A percentile compares a stretch with the other conserved stretches of the same genome.
These are phyloP conservation scores for Tyrophagus putrescentiae DNA, from an alignment of 1,140 invertebrate species.

Conservation along the genomic window DNA sequence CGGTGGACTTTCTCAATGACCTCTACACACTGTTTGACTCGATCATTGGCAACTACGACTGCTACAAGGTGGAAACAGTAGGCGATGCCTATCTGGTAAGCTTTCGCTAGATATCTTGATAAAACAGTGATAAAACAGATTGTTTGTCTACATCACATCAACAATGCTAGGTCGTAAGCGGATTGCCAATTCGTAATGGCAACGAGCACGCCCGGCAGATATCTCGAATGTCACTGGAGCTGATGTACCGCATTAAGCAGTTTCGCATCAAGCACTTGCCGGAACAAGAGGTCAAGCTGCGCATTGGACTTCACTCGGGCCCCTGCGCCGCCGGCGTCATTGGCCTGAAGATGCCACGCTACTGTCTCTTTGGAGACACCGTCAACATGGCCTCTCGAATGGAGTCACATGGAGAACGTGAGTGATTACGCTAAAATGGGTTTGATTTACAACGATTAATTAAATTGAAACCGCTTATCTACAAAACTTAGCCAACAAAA, in stretches of 20 bases:
- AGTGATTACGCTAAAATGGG: background rate
- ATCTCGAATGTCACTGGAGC: slow-evolving; percentile 64
- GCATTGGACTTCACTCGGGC: slow-evolving; percentile 87
- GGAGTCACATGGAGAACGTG: slow-evolving; percentile 54
- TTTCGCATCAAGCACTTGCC: slow-evolving; percentile 81
- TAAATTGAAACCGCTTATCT: background rate
- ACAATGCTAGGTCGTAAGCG: slow-evolving; percentile 47
- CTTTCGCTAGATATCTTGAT: background rate
- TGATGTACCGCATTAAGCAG: slow-evolving; percentile 65
- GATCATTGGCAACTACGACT: slow-evolving; percentile 75
- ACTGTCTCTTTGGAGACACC: slow-evolving; percentile 73
- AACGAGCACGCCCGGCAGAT: slow-evolving; percentile 44
- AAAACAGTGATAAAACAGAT: background rate
- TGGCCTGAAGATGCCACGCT: slow-evolving; percentile 79
- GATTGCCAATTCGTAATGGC: slow-evolving; percentile 42
- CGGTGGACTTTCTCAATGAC: slow-evolving; percentile 63
- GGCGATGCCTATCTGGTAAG: slow-evolving; percentile 41
- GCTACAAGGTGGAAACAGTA: slow-evolving; percentile 60
- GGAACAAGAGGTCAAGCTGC: slow-evolving; percentile 65
- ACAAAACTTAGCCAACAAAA: slow-evolving; percentile 48
- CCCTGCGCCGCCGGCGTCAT: slow-evolving; percentile 79
- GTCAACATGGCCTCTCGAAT: slow-evolving; percentile 42
- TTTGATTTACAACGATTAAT: background rate
- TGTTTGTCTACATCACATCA: background rate
- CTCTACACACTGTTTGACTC: slow-evolving; percentile 85